Evolutionary conservation across 30 jellyfish, hydroid and myxozoan genomes (phyloP).

Genomic region (Sanderia malayensis): DNA sequence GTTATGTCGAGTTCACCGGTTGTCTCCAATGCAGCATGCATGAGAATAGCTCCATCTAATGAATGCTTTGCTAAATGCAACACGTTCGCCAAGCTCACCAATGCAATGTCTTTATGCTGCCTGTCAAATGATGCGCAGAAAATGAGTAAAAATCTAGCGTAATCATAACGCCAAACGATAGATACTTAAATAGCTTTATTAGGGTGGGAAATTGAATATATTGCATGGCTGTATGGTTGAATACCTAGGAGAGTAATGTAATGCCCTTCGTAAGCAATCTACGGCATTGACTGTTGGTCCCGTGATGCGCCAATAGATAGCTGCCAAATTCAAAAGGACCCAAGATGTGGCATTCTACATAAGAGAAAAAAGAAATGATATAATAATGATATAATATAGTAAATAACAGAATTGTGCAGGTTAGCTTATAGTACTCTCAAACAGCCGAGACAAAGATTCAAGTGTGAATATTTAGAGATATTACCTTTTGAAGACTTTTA

Average conservation of each 20-base stretch:
- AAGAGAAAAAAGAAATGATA: not conserved
- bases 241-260: conserved; percentile 91
- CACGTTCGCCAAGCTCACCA: conserved; percentile 85
- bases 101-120: conserved; percentile 83
- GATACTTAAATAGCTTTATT: no score
- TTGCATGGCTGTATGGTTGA: no score
- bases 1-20: conserved; percentile 79
- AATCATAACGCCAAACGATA: no score
- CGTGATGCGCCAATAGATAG: conserved; percentile 81
- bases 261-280: conserved; percentile 88
- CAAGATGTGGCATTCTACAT: conserved; percentile 77
- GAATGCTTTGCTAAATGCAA: conserved; percentile 86
- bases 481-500: conserved; percentile 70
- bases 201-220: no score
- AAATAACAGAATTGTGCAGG: no score
- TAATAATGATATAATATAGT: no score
- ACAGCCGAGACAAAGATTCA: no score
- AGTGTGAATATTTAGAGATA: no score
- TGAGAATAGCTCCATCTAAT: conserved; percentile 90
- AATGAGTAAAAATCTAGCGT: not conserved
- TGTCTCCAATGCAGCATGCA: conserved; percentile 95
- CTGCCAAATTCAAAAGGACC: conserved; percentile 87
- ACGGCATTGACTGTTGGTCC: conserved; percentile 79
- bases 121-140: conserved; percentile 23
- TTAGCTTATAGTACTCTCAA: no score